A percentile compares a stretch with the other conserved stretches of the same genome.
These are phyloP conservation scores for Agriopis marginaria DNA, from an alignment of 2,888 invertebrate species.

Conservation along the genomic window DNA sequence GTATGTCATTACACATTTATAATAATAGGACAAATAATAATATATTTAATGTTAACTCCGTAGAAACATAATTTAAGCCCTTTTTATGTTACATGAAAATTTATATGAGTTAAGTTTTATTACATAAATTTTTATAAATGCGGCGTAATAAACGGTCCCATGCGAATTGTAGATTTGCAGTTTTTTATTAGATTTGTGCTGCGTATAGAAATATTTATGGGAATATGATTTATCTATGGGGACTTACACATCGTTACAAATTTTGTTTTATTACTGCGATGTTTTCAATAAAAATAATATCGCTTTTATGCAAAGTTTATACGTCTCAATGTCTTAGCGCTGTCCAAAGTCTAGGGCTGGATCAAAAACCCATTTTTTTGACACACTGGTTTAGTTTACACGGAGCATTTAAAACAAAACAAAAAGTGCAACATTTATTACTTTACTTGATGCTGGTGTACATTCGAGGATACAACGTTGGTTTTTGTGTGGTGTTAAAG, in stretches of 20 bases:
- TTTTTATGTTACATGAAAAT: constrained; percentile 7
- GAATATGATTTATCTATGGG: neutral
- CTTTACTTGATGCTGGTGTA: constrained; percentile 36
- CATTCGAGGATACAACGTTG: constrained; percentile 37
- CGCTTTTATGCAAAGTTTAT: neutral
- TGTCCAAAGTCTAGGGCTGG: neutral
- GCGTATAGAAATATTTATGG: constrained; percentile 1
- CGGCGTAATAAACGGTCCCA: constrained; percentile 16
- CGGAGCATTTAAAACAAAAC: constrained; percentile 37
- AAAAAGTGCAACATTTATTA: constrained; percentile 46
- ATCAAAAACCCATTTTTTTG: constrained; percentile 15
- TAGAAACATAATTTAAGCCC: neutral
- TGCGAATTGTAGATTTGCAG: constrained; percentile 15
- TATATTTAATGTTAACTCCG: neutral
- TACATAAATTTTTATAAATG: constrained; percentile 5
- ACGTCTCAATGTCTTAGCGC: neutral
- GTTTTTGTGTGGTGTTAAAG: constrained; percentile 58
- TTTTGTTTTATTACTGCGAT: neutral
- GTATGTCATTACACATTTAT: neutral
- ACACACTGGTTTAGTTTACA: constrained; percentile 7
- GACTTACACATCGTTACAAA: neutral
- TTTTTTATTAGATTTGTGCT: neutral
- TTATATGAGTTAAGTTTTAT: constrained; percentile 18
- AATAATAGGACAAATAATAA: neutral
- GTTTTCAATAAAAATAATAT: neutral